Percentiles rank a stretch among this genome's conserved stretches.
phyloP scores from a whole-genome alignment of 2,888 invertebrate genomes.

The Drepanosiphum platanoidis region DNA sequence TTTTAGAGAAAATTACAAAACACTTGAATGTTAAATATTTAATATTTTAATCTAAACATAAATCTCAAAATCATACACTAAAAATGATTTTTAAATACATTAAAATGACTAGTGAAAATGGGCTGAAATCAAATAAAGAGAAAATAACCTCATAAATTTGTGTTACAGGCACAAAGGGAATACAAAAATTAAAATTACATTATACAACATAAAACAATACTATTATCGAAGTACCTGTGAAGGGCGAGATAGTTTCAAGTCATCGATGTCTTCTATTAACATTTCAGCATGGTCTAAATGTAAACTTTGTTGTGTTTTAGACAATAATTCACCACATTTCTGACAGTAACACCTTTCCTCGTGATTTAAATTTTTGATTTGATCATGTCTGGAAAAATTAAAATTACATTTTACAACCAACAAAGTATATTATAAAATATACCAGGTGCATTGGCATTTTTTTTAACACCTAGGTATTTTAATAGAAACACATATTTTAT shows the following conservation, averaged over 20 bases:
- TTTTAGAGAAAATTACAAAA: no score
- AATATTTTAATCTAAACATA: no score
- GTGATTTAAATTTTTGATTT: constrained; percentile 29
- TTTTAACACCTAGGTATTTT: not conserved
- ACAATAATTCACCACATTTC: constrained; percentile 54
- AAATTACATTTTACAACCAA: no score
- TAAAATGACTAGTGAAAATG: no score
- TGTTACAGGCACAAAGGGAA: not conserved
- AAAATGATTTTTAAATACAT: no score
- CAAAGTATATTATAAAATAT: no score
- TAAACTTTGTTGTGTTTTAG: constrained; percentile 4
- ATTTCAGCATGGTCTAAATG: constrained; percentile 56
- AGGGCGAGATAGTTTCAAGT: constrained; percentile 53
- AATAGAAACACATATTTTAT: not conserved
- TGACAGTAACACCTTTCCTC: constrained; percentile 58
- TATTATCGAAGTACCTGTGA: constrained; percentile 46
- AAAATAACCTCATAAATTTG: no score
- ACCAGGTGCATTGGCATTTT: no score
- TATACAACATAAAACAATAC: not conserved
- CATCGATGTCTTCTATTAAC: constrained; percentile 27
- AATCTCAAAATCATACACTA: no score
- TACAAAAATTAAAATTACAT: not conserved
- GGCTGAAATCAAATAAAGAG: no score
- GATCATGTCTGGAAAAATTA: constrained; percentile 14
- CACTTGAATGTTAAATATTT: no score